These are phyloP conservation scores for Cantharis rufa DNA, from an alignment of 2,888 invertebrate genomes.

Conservation along the genomic window DNA sequence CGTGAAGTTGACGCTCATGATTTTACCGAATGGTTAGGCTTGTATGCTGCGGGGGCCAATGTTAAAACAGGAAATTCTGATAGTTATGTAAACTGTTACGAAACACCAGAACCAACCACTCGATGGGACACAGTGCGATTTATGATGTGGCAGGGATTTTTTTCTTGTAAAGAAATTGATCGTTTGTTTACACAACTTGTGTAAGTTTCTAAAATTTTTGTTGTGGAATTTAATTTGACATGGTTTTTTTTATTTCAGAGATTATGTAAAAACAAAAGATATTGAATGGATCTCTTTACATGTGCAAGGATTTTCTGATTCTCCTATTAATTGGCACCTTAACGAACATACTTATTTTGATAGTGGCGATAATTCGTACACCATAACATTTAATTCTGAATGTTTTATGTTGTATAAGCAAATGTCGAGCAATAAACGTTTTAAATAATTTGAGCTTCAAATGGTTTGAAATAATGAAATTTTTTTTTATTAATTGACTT, in stretches of 20 bases:
- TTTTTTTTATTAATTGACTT: not conserved
- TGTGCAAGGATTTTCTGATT: slow-evolving; percentile 62
- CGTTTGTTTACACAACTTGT: slow-evolving; percentile 49
- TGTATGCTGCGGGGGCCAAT: slow-evolving; percentile 56
- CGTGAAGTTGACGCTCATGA: slow-evolving; percentile 44
- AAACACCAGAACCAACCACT: slow-evolving; percentile 49
- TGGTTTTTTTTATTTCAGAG: slow-evolving; percentile 34
- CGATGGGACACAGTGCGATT: slow-evolving; percentile 51
- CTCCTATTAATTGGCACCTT: slow-evolving; percentile 57
- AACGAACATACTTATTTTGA: slow-evolving; percentile 57
- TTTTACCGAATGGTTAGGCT: slow-evolving; percentile 63
- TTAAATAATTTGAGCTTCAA: slow-evolving; percentile 20
- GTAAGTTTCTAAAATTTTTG: slow-evolving; percentile 39
- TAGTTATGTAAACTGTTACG: slow-evolving; percentile 53
- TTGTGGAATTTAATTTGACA: slow-evolving; percentile 30
- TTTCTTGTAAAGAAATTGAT: slow-evolving; percentile 52
- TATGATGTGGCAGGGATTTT: slow-evolving; percentile 59
- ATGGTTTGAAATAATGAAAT: not conserved
- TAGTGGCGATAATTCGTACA: slow-evolving; percentile 57
- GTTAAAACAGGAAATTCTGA: slow-evolving; percentile 45
- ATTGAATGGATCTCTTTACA: slow-evolving; percentile 59
- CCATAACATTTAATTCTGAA: slow-evolving; percentile 49
- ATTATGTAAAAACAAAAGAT: slow-evolving; percentile 41
- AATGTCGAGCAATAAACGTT: slow-evolving; percentile 47
- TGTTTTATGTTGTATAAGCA: slow-evolving; percentile 46